Base-by-base conservation (phyloP, 2,113 vertebrate species). In the Notothenia coriiceps region DNA sequence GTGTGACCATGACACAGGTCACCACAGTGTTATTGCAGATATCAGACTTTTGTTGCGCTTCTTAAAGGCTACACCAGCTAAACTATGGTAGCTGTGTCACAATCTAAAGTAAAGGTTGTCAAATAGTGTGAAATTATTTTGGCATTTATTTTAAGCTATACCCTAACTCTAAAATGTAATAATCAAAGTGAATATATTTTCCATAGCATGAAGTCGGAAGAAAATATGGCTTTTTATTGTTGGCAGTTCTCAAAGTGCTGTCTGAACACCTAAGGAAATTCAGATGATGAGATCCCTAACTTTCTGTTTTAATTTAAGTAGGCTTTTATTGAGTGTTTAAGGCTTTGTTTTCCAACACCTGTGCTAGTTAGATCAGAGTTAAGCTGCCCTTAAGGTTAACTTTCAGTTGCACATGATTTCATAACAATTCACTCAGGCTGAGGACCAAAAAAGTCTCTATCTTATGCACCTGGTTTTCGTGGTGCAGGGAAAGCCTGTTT, bases 111-210 rank as follows among this genome's bases (percentile, higher is more conserved):
- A 29, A 68, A 29, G 13, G 33, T 9, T 66, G 61, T 81, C 13
- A 50, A 22, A 54, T 15, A 25, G 29, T 52, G 10, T 44, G 13
- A 66, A 46, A 77, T 11, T 5, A 54, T 25, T 66, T 67, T 61
- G n/a, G 17, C 10, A 20, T 63, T 71, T 9, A 60, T 52, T n/a
- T 13, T 55, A 29, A 69, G 64, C 33, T 55, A 12, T 35, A 46
- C 6, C 22, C 14, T 51, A 35, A 13, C 10, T 51, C 61, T 70
- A 68, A 55, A 47, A 22, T 61, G 7, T 46, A 57, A 22, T 71
- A 49, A 87, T 59, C 82, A 69, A 86, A 86, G 50, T 59, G 52
- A 46, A 47, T 67, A 22, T 70, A 72, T 76, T 83, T 87, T 90
- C 77, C 77, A 63, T 51, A 40, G 25, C 14, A 25, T 73, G 22